phyloP scores from a whole-genome alignment of 2,797 vertebrate genomes.

The Acanthiza pusilla region DNA sequence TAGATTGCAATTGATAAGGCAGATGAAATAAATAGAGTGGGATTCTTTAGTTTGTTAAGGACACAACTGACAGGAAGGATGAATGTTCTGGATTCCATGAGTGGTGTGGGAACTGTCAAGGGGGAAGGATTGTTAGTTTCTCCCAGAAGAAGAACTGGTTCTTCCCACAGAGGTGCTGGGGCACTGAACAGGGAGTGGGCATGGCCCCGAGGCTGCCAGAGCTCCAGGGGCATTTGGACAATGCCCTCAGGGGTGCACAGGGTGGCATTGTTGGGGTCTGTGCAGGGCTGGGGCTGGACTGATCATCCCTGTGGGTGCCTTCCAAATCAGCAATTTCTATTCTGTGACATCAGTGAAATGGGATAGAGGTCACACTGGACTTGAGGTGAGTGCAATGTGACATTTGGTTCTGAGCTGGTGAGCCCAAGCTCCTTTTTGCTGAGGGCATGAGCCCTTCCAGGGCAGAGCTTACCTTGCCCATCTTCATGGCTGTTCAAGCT shows the following conservation, averaged over 20 bases:
- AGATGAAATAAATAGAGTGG: not conserved
- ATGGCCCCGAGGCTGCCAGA: accelerated
- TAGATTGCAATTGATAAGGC: not conserved
- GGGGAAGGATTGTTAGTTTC: not conserved
- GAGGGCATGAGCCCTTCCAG: not conserved
- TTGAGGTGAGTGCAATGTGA: not conserved
- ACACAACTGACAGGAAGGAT: not conserved
- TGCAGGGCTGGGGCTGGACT: not conserved
- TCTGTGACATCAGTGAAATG: not conserved
- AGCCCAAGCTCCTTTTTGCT: not conserved
- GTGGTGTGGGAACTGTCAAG: not conserved
- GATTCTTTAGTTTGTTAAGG: not conserved
- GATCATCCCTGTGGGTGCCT: not conserved
- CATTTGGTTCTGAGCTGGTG: not conserved
- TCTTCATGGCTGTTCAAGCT: not conserved
- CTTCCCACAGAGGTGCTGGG: accelerated
- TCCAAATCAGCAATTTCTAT: not conserved
- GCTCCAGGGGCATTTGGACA: accelerated
- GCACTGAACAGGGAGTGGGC: not conserved
- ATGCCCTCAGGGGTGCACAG: accelerated
- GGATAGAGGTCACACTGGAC: not conserved
- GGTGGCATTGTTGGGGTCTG: not conserved
- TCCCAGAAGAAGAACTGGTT: not conserved
- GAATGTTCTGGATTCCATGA: not conserved
- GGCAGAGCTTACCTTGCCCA: not conserved